Percentiles rank a stretch among this genome's conserved stretches.
phyloP scores from a whole-genome alignment of 2,113 vertebrate species.

The Passer domesticus region DNA sequence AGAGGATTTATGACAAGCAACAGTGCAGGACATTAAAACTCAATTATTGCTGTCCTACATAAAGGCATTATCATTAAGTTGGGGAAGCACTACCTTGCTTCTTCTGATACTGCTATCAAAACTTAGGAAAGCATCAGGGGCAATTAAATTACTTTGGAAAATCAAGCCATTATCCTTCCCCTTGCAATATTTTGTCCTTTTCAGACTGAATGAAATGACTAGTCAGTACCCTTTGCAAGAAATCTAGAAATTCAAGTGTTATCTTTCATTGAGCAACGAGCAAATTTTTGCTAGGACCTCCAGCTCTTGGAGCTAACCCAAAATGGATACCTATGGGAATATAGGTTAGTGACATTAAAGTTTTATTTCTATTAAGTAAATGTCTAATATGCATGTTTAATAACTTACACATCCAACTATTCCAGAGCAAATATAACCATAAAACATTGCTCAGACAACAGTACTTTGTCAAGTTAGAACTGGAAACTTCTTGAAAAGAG shows the following conservation, averaged over 20 bases:
- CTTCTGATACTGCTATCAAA: constrained; percentile 37
- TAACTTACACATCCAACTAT: not conserved
- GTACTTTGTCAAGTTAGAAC: not conserved
- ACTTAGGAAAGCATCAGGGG: constrained; percentile 9
- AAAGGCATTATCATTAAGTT: constrained; percentile 41
- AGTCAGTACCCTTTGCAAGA: not conserved
- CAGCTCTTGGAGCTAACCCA: not conserved
- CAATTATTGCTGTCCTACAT: constrained; percentile 67
- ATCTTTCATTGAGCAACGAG: not conserved
- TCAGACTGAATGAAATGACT: constrained; percentile 5
- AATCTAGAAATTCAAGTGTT: not conserved
- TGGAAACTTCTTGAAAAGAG: not conserved
- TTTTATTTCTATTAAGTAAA: not conserved
- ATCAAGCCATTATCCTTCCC: constrained; percentile 10
- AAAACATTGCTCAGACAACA: not conserved
- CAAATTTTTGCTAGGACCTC: not conserved
- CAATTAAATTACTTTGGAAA: constrained; percentile 60
- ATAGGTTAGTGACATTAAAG: not conserved
- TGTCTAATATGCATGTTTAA: not conserved
- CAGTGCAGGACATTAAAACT: constrained; percentile 71
- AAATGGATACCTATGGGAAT: not conserved
- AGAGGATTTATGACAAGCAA: constrained; percentile 72
- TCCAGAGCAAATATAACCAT: not conserved
- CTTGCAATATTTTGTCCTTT: constrained; percentile 25
- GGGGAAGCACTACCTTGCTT: constrained; percentile 44